A percentile compares a stretch with the other conserved stretches of the same genome.
These are phyloP conservation scores for Platycercus adscitus DNA, from an alignment of 2,113 vertebrate genomes.

Conservation along the genomic window DNA sequence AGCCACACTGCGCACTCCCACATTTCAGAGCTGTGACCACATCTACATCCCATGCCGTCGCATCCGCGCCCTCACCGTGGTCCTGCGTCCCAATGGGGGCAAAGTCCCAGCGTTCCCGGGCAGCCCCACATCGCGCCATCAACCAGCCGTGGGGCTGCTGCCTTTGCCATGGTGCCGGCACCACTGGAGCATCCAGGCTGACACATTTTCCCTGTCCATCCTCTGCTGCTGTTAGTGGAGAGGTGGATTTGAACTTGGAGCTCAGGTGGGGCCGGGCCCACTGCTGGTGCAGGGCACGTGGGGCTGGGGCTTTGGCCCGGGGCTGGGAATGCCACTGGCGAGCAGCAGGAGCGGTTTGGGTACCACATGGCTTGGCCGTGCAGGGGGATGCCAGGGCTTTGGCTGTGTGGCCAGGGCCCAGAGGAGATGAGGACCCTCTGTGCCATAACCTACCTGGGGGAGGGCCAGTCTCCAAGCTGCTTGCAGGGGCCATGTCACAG, in stretches of 20 bases:
- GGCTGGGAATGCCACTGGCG: background rate
- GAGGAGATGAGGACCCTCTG: background rate
- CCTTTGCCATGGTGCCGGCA: background rate
- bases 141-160: background rate
- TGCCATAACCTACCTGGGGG: background rate
- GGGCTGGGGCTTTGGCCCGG: background rate
- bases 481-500: background rate
- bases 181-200: background rate
- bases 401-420: background rate
- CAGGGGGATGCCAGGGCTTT: background rate
- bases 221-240: fast-evolving
- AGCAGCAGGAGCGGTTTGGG: background rate
- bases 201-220: background rate
- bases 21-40: constrained; percentile 36
- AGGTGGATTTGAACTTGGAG: background rate
- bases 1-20: background rate
- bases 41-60: background rate
- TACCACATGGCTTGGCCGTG: background rate
- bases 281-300: fast-evolving
- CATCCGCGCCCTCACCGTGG: background rate
- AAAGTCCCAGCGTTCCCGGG: background rate
- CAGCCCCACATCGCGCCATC: fast-evolving
- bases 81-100: background rate
- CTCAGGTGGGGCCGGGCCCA: fast-evolving
- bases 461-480: background rate